These are phyloP conservation scores for Saccopteryx bilineata DNA, from an alignment of 2,113 vertebrate species.

Conservation along the genomic window DNA sequence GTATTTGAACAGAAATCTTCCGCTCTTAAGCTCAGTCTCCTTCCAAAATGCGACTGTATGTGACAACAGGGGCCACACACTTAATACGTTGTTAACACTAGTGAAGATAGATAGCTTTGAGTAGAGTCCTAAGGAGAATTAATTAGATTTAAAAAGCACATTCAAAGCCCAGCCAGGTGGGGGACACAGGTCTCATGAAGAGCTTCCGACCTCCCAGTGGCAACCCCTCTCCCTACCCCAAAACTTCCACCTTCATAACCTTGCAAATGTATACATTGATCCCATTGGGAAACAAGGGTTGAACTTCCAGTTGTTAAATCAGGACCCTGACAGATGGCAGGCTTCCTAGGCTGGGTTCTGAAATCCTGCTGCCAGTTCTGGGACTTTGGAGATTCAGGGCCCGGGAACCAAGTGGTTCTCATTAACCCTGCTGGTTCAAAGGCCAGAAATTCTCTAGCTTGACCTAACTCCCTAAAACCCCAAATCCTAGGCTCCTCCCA, in stretches of 20 bases:
- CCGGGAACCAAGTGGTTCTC: background rate
- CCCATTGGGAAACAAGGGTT: background rate
- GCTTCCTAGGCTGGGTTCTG: background rate
- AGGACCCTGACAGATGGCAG: conserved; percentile 18
- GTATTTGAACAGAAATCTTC: background rate
- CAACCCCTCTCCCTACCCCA: background rate
- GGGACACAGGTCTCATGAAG: background rate
- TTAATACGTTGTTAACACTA: background rate
- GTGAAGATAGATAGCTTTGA: background rate
- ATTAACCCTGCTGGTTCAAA: conserved; percentile 40
- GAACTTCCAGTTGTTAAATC: conserved; percentile 18
- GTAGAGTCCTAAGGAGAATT: background rate
- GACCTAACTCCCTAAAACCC: background rate
- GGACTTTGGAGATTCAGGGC: background rate
- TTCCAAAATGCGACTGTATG: background rate
- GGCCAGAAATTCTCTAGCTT: background rate
- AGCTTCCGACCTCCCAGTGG: conserved; percentile 20
- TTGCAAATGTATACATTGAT: background rate
- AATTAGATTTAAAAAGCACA: background rate
- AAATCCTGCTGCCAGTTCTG: background rate
- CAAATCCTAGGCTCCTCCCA: background rate
- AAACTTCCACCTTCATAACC: background rate
- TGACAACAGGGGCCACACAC: background rate
- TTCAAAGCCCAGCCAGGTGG: background rate
- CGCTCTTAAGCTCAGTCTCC: background rate